Evolutionary conservation across 2,888 invertebrate genomes (phyloP).

Genomic region (Latrodectus elegans): DNA sequence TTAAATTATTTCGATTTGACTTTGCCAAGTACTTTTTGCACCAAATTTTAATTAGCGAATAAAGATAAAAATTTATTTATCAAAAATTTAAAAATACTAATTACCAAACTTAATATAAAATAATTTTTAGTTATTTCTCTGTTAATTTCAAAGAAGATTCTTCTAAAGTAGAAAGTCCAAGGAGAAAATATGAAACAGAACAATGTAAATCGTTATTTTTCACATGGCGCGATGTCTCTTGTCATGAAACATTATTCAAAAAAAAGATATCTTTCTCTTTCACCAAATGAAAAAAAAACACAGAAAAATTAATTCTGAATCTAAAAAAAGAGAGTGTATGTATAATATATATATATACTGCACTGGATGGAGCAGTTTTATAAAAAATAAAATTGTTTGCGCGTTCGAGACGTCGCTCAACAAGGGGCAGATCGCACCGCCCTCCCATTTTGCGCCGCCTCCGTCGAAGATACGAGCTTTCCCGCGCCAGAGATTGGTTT

Average conservation of each 20-base stretch:
- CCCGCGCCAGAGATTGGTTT: conserved; percentile 63
- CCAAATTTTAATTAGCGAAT: too few species aligned
- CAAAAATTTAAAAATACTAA: too few species aligned
- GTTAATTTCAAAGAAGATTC: neutral
- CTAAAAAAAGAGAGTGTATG: conserved; percentile 7
- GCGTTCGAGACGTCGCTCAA: conserved; percentile 45
- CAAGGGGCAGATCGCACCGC: conserved; percentile 46
- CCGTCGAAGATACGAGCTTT: conserved; percentile 61
- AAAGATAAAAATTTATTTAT: too few species aligned
- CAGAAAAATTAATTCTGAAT: conserved; percentile 41
- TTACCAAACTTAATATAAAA: neutral
- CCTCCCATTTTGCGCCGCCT: conserved; percentile 63
- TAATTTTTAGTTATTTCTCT: neutral
- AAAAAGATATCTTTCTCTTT: neutral
- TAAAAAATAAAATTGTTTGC: conserved; percentile 19
- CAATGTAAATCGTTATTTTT: conserved; percentile 23
- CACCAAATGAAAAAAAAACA: conserved; percentile 32
- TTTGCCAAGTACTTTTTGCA: too few species aligned
- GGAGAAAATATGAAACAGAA: neutral
- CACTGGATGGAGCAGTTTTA: conserved; percentile 5
- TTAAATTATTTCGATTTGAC: too few species aligned
- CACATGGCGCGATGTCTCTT: neutral
- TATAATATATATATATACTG: conserved; percentile 24
- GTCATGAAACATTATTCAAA: conserved; percentile 18
- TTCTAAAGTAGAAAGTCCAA: neutral